Percentiles rank a stretch among this genome's conserved stretches.
phyloP scores from a whole-genome alignment of 2,113 vertebrate genomes.

The Capreolus pygargus region DNA sequence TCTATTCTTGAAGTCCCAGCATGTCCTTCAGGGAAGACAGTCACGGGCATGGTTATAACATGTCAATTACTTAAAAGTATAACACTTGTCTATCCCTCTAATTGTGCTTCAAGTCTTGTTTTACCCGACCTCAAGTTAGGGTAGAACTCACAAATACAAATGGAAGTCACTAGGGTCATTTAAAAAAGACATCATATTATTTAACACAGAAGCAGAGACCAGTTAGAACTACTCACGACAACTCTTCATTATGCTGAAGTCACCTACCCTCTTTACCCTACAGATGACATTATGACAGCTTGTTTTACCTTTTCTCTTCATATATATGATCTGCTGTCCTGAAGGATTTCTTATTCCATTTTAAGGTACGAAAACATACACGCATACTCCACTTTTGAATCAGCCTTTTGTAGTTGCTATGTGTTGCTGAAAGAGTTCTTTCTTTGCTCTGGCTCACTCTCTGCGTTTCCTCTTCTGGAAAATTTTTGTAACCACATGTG shows the following conservation, averaged over 20 bases:
- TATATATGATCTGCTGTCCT: background rate
- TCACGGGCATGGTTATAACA: background rate
- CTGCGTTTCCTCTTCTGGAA: slow-evolving; percentile 67
- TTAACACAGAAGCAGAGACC: background rate
- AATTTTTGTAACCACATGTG: slow-evolving; percentile 66
- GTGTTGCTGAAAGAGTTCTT: slow-evolving; percentile 52
- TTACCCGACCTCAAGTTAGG: background rate
- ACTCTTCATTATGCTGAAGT: background rate
- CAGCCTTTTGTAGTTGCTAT: background rate
- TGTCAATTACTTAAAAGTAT: background rate
- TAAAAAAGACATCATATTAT: background rate
- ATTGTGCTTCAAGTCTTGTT: background rate
- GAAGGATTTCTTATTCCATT: background rate
- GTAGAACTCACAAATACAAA: background rate
- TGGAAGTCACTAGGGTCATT: background rate
- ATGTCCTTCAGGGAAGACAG: background rate
- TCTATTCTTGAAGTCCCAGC: background rate
- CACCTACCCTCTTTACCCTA: background rate
- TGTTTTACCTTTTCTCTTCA: background rate
- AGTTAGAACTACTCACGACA: background rate
- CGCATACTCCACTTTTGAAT: background rate
- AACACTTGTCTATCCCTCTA: background rate
- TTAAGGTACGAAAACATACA: background rate
- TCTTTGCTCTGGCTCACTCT: slow-evolving; percentile 56
- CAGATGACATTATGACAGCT: background rate